These are phyloP conservation scores for Platalea minor DNA, from an alignment of 2,797 vertebrate genomes.

Conservation along the genomic window DNA sequence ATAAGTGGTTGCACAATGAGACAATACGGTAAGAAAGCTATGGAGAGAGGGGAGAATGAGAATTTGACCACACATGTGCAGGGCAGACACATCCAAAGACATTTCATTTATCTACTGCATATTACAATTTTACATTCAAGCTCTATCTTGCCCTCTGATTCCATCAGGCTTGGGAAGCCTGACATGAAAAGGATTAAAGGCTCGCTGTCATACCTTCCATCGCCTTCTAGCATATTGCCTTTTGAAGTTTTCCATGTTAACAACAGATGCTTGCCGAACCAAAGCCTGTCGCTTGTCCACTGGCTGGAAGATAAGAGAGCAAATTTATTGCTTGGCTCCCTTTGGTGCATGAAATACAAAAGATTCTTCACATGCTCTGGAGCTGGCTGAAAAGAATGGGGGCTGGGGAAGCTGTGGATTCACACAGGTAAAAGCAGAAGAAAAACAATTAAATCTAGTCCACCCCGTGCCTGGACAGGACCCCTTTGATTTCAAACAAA, in stretches of 20 bases:
- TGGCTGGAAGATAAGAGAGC: slow-evolving; percentile 82
- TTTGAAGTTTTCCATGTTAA: slow-evolving; percentile 96
- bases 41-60: background rate
- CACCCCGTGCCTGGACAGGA: background rate
- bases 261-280: slow-evolving; percentile 87
- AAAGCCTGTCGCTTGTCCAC: slow-evolving; percentile 85
- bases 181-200: background rate
- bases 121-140: background rate
- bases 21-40: slow-evolving; percentile 92
- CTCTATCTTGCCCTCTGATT: background rate
- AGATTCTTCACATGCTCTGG: background rate
- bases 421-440: background rate
- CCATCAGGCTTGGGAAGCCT: background rate
- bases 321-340: background rate
- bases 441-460: background rate
- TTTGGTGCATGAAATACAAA: background rate
- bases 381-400: background rate
- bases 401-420: background rate
- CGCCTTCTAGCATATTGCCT: slow-evolving; percentile 88
- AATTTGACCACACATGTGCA: background rate
- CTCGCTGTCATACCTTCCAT: slow-evolving; percentile 85
- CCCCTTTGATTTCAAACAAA: background rate
- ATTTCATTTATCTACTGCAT: background rate
- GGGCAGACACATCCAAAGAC: background rate
- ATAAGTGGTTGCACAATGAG: slow-evolving; percentile 91